These are phyloP conservation scores for Drosophila rufa DNA, from an alignment of 1,140 invertebrate species.

Conservation along the genomic window DNA sequence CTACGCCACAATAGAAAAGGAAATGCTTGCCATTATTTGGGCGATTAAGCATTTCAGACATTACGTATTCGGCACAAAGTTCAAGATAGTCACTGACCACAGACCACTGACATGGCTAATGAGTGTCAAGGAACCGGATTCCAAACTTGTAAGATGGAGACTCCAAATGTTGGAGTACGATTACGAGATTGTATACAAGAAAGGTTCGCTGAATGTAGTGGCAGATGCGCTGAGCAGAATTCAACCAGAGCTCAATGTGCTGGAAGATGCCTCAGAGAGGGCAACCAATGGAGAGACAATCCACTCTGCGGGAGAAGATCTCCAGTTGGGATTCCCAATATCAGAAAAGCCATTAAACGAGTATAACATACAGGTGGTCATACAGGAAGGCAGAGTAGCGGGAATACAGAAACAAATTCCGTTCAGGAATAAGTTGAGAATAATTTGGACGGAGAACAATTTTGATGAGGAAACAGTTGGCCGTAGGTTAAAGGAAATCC, in stretches of 20 bases:
- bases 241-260: no score
- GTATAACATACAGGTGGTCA: conserved; percentile 18
- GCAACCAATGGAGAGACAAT: no score
- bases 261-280: no score
- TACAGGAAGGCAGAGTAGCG: conserved; percentile 1
- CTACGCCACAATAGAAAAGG: no score
- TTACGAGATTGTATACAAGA: no score
- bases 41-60: conserved; percentile 10
- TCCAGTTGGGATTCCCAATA: no score
- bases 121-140: conserved; percentile 1
- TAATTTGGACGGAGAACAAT: not conserved
- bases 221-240: no score
- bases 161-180: conserved; percentile 6
- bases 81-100: conserved; percentile 8
- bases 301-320: no score
- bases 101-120: conserved; percentile 19
- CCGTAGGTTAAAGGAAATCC: not conserved
- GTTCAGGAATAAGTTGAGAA: not conserved
- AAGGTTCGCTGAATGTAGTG: no score
- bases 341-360: conserved; percentile 11
- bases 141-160: no score
- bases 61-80: not conserved
- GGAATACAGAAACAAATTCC: not conserved
- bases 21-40: not conserved
- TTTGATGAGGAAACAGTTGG: not conserved